Evolutionary conservation across 2,797 vertebrate species (phyloP).

Genomic region (Macropus fuliginosus): DNA sequence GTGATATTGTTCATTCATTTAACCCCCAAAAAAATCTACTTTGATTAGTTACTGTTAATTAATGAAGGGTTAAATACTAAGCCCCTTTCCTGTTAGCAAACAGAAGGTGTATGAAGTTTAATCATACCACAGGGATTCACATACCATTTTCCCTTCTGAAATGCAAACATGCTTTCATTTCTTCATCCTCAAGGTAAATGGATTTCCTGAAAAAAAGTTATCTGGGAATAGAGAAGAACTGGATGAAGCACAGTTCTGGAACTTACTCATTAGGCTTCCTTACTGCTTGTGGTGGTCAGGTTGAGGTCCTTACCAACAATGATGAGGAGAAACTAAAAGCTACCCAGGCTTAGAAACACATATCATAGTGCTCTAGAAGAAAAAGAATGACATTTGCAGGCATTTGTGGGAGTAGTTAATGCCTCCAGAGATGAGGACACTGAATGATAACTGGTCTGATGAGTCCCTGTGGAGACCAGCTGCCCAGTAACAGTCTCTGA

Average conservation of each 20-base stretch:
- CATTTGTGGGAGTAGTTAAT: slow-evolving; percentile 8
- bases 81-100: slow-evolving; percentile 39
- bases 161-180: slow-evolving; percentile 41
- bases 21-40: slow-evolving; percentile 29
- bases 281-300: slow-evolving; percentile 10
- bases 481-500: not conserved
- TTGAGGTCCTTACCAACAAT: not conserved
- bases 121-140: not conserved
- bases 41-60: slow-evolving; percentile 31
- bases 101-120: not conserved
- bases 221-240: not conserved
- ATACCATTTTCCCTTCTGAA: slow-evolving; percentile 58
- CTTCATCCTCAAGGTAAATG: not conserved
- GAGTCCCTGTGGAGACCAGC: not conserved
- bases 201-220: not conserved
- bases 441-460: not conserved
- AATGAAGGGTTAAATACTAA: slow-evolving; percentile 38
- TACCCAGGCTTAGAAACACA: slow-evolving; percentile 18
- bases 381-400: slow-evolving; percentile 8
- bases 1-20: not conserved
- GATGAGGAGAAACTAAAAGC: not conserved
- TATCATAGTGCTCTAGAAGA: slow-evolving; percentile 37
- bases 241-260: slow-evolving; percentile 14
- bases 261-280: slow-evolving; percentile 1
- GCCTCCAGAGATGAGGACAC: not conserved